Percentiles rank a stretch among this genome's conserved stretches.
Conservation (phyloP, 2,113 vertebrate species). For the Zonotrichia leucophrys region DNA sequence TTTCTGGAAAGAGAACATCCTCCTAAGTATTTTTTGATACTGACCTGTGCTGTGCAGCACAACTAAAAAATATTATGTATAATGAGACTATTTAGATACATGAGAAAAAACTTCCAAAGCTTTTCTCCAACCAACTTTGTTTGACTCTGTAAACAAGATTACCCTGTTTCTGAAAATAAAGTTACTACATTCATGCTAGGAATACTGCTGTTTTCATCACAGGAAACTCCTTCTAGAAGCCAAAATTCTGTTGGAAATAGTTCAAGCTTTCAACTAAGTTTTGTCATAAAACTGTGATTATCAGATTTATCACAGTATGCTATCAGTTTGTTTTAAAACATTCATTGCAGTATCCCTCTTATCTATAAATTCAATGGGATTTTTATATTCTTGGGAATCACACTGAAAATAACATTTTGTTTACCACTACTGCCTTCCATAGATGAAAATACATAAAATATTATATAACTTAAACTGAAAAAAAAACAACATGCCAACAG, state of each 20-base stretch:
- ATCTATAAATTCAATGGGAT: not conserved
- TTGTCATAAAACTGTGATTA: not conserved
- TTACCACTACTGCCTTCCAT: not conserved
- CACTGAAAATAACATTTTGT: not conserved
- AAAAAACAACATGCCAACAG: not conserved
- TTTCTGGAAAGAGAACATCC: not conserved
- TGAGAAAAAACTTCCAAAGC: not conserved
- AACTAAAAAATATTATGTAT: not conserved
- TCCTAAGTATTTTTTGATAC: not conserved
- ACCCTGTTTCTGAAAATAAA: conserved; percentile 11
- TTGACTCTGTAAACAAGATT: not conserved
- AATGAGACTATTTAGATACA: not conserved
- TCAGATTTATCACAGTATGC: not conserved
- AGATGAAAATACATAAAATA: not conserved
- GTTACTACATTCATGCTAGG: not conserved
- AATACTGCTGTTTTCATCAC: not conserved
- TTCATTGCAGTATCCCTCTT: not conserved
- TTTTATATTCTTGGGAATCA: not conserved
- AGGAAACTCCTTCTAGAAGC: not conserved
- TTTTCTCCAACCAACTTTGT: not conserved
- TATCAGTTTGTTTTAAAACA: not conserved
- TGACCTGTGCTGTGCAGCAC: not conserved
- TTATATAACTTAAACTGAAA: not conserved
- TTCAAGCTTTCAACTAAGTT: not conserved
- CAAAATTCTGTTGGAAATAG: not conserved